A percentile compares a stretch with the other conserved stretches of the same genome.
phyloP scores from a whole-genome alignment of 2,888 invertebrate species.

The Asteroscopus sphinx region DNA sequence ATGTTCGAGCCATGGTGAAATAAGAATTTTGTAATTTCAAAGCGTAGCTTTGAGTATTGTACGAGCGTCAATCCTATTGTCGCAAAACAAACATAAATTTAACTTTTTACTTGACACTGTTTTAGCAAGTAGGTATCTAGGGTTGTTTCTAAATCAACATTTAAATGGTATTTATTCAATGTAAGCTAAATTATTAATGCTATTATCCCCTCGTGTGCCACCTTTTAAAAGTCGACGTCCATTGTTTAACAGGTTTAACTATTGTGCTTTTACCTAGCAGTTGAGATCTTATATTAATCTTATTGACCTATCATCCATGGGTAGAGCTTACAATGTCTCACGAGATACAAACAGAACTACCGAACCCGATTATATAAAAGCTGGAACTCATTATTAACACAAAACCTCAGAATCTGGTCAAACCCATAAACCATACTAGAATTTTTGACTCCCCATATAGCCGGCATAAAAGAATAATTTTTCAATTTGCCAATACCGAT shows the following conservation, averaged over 20 bases:
- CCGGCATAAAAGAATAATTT: conserved; percentile 62
- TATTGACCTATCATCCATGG: neutral
- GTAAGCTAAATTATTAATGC: too few species aligned
- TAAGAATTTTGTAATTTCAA: conserved; percentile 57
- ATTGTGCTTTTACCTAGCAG: too few species aligned
- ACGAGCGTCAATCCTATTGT: conserved; percentile 44
- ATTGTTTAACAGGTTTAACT: too few species aligned
- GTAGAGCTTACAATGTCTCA: neutral
- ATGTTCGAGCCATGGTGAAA: conserved; percentile 49
- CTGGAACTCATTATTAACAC: conserved; percentile 15
- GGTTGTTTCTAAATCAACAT: too few species aligned
- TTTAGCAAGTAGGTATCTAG: conserved; percentile 10
- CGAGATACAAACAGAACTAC: neutral
- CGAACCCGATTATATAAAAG: conserved; percentile 5
- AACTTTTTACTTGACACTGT: conserved; percentile 5
- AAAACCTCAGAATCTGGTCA: conserved; percentile 28
- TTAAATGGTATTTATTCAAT: too few species aligned
- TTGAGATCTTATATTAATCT: neutral
- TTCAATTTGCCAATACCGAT: conserved; percentile 67
- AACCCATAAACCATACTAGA: conserved; percentile 29
- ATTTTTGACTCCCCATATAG: conserved; percentile 35
- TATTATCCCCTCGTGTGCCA: too few species aligned
- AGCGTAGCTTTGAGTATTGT: conserved; percentile 50
- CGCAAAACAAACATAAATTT: conserved; percentile 27
- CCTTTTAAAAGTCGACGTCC: too few species aligned